Evolutionary conservation across 1,140 invertebrate species (phyloP), one percentile per base, ranked within the genome.

Genomic region (Chironomus tepperi): DNA sequence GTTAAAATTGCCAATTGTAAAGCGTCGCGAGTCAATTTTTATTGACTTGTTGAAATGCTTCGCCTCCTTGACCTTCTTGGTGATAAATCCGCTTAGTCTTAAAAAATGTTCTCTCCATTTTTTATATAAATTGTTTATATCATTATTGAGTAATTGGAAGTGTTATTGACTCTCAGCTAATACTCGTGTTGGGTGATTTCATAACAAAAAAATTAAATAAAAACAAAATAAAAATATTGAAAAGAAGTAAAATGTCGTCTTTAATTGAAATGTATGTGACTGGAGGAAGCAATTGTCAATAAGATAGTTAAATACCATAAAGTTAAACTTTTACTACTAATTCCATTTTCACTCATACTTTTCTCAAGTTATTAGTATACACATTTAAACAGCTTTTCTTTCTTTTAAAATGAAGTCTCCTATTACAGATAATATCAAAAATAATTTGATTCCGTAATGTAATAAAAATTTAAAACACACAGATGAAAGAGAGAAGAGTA

Each of bases 41-140:
- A 57, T 57, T n/a, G 5, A 57, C 12, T 57, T 57, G 47, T 57
- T 57, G 47, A 57, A 57, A 57, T 57, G n/a, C 15, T 57, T 57
- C 0, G 47, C 10, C 47, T 57, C n/a, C 15, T 57, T 57, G 47
- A 57, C 47, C 47, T 57, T 57, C 47, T 57, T 57, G 47, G n/a
- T 57, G 47, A 57, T 57, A 15, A 57, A 57, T 57, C 47, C 47
- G 47, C 47, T 57, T 57, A n/a, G 47, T 57, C 47, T 57, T 57
- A 15, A 57, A 57, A 34, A 34, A 34, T 2, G 5, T 34, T 2
- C 5, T 34, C 24, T 34, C 24, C 24, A 34, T 34, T 2, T 34
- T 34, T 34, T 34, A 34, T 34, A 34, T 34, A 34, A 1, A 34
- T 34, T 34, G 5, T 57, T 57, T 57, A 57, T 57, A n/a, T 70